Evolutionary conservation across 1,140 invertebrate species (phyloP), one percentile per base, ranked within the genome.

Genomic region (Xylocopa sonorina): DNA sequence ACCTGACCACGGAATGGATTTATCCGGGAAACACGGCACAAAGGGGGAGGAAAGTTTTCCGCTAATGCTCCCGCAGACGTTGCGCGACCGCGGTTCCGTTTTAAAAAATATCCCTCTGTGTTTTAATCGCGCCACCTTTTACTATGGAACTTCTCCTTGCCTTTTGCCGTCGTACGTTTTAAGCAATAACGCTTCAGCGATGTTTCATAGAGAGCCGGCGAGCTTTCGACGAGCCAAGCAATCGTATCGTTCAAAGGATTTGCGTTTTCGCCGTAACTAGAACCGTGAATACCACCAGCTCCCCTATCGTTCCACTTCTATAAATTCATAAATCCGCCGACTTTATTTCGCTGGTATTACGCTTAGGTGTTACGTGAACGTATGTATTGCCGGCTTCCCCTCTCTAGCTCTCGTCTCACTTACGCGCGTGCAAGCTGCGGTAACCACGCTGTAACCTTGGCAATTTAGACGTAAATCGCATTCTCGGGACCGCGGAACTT

Each of bases 1-100:
- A 89, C 87, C 89, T 90, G 87, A 90, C 90, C 90, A 82, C 89
- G 83, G 81, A 88, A 90, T 90, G 85, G 89, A 89, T 90, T 91
- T 91, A 89, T 90, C 85, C 82, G 74, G 73, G 80, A 88, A 87
- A 83, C 69, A 80, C 77, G 75, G 80, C 83, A 86, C 85, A 89
- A 88, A 89, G 78, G 83, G 82, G 83, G 71, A 84, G 75, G 68
- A 81, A 89, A 89, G 85, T 88, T 89, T 78, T 78, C 77, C 71
- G 74, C 88, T 81, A 87, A 89, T 87, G 86, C 80, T 69, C 50
- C 84, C 78, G 73, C 75, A 83, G 82, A 82, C 81, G 18, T 69
- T 27, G 14, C 64, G 29, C 72, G 32, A 64, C 60, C 67, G 24
- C 41, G 41, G 48, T 2, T 57, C 71, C 46, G 46, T 78, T 62